Base-by-base conservation (phyloP, 2,888 invertebrate genomes). In the Acleris laterana region DNA sequence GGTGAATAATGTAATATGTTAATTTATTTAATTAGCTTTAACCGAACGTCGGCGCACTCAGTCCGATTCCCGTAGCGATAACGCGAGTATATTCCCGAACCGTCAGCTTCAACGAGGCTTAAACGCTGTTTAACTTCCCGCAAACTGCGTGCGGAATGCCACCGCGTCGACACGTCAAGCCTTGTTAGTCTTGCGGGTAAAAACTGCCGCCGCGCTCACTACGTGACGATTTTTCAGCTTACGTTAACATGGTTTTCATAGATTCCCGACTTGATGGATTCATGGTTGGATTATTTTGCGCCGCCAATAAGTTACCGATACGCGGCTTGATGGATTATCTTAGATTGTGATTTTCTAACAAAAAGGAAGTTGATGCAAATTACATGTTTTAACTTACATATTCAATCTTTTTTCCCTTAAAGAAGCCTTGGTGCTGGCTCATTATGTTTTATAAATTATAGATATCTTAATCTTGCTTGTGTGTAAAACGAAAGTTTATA, bases 1-100 rank as follows among this genome's bases (percentile, higher is more conserved):
- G 6, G 20, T 13, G 9, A 49, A 5, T 20, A 20, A 49, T 49
- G 7, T 19, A 20, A 19, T 49, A 49, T 49, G 49, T 49, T 49
- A 49, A 53, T 53, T 55, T 63, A 60, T 61, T 62, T 70, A 70
- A 69, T 71, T 68, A 68, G 65, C 68, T 65, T 69, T 67, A 16
- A 50, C 57, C 32, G 59, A 69, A 68, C 56, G 62, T 63, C 56
- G 46, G 62, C 65, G 61, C 68, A 42, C 57, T 64, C 61, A 22
- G 63, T 63, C 56, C 49, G 56, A 56, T 63, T 50, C 63, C 28
- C 53, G 52, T 50, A 56, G 20, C 58, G 58, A 59, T 59, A 59
- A 16, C 32, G 49, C 49, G 49, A 44, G 44, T 56, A 50, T 63
- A 38, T 53, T 50, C 46, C 65, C 50, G 50, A 63, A 63, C 63